phyloP scores from a whole-genome alignment of 2,113 vertebrate species.

The Emydocephalus ijimae region DNA sequence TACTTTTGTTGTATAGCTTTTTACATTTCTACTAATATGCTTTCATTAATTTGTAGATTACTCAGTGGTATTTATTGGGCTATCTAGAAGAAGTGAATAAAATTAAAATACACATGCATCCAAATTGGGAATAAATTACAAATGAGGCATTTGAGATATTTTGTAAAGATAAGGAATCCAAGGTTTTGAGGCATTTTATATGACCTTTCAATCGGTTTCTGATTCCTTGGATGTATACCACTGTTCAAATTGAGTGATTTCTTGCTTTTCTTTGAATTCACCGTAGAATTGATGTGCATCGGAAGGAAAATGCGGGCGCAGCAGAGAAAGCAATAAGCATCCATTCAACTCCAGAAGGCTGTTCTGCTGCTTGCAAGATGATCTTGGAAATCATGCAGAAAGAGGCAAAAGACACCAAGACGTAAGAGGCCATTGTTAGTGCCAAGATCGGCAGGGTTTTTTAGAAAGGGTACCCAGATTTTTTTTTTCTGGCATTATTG shows the following conservation, averaged over 20 bases:
- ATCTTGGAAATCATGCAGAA: constrained; percentile 97
- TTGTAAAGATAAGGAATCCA: not conserved
- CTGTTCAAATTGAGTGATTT: rapidly evolving
- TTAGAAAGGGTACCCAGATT: not conserved
- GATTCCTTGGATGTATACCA: not conserved
- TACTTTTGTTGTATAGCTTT: not conserved
- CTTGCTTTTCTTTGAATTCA: not conserved
- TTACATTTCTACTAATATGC: not conserved
- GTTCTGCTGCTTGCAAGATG: constrained; percentile 90
- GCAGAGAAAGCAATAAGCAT: constrained; percentile 95
- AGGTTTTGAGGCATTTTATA: not conserved
- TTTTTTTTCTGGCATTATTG: not conserved
- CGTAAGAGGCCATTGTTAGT: constrained; percentile 68
- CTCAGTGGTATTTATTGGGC: not conserved
- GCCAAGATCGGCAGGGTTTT: not conserved
- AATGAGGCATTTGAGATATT: not conserved
- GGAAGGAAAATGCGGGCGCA: constrained; percentile 91
- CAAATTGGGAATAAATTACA: not conserved
- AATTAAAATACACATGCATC: not conserved
- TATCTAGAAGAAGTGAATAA: not conserved
- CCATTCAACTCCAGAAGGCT: constrained; percentile 91
- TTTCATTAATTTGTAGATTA: not conserved
- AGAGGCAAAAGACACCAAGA: constrained; percentile 96
- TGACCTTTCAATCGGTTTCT: not conserved
- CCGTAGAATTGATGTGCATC: constrained; percentile 88